phyloP scores from a whole-genome alignment of 2,113 vertebrate species.

The Indicator indicator region DNA sequence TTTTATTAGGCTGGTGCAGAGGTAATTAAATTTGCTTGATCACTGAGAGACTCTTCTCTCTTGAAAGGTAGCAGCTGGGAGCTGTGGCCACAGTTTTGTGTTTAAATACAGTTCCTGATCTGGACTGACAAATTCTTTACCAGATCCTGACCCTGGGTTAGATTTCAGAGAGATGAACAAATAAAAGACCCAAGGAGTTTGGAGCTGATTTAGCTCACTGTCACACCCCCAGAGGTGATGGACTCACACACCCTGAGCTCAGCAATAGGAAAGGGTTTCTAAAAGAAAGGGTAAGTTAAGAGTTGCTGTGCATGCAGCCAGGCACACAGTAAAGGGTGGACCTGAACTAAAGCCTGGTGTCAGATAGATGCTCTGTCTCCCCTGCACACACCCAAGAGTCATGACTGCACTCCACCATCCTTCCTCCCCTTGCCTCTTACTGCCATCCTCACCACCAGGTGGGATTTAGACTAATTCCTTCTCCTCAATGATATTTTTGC shows the following conservation, averaged over 20 bases:
- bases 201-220: background rate
- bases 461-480: background rate
- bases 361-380: background rate
- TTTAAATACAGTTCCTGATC: background rate
- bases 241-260: background rate
- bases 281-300: background rate
- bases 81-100: background rate
- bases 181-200: background rate
- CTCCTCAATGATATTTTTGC: background rate
- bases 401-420: background rate
- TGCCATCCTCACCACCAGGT: rapidly evolving
- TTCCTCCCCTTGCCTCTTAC: background rate
- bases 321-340: background rate
- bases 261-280: background rate
- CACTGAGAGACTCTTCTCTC: background rate
- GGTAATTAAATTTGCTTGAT: constrained; percentile 16
- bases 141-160: background rate
- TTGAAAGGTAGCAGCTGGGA: background rate
- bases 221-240: background rate
- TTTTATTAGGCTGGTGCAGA: constrained; percentile 19
- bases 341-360: background rate
- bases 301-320: background rate
- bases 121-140: background rate
- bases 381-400: background rate
- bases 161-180: background rate